Conservation (phyloP, 64 coral and sea anemone genomes). For the Actinia tenebrosa region DNA sequence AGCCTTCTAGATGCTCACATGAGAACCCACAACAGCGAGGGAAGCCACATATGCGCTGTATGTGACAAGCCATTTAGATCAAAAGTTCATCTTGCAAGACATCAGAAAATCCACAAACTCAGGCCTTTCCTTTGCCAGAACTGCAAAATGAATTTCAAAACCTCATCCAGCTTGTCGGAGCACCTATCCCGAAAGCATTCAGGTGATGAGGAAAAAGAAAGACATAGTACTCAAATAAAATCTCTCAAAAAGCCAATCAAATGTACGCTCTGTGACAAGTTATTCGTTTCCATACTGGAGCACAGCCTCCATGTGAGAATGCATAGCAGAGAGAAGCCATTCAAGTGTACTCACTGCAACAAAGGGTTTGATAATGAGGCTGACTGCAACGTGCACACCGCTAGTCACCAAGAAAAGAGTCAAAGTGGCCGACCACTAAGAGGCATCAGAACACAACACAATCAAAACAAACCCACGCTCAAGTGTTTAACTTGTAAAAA, state of each 20-base stretch:
- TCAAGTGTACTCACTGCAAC: slow-evolving; percentile 16
- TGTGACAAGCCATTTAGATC: slow-evolving; percentile 14
- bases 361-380: slow-evolving; percentile 17
- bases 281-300: background rate
- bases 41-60: background rate
- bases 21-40: background rate
- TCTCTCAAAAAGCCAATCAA: background rate
- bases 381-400: background rate
- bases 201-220: background rate
- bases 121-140: background rate
- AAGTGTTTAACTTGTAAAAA: slow-evolving; percentile 1
- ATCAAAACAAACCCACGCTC: background rate
- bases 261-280: slow-evolving; percentile 7
- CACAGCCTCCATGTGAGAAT: slow-evolving; percentile 10
- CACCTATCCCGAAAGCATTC: background rate
- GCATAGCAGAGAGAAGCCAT: slow-evolving; percentile 28
- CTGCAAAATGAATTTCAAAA: slow-evolving; percentile 17
- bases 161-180: background rate
- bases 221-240: background rate
- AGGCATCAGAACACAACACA: background rate
- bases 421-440: background rate
- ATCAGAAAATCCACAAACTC: background rate
- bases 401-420: background rate
- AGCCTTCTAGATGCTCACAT: background rate
- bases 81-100: background rate